phyloP scores from a whole-genome alignment of 2,113 vertebrate genomes.

The mouse (Mus musculus) region DNA sequence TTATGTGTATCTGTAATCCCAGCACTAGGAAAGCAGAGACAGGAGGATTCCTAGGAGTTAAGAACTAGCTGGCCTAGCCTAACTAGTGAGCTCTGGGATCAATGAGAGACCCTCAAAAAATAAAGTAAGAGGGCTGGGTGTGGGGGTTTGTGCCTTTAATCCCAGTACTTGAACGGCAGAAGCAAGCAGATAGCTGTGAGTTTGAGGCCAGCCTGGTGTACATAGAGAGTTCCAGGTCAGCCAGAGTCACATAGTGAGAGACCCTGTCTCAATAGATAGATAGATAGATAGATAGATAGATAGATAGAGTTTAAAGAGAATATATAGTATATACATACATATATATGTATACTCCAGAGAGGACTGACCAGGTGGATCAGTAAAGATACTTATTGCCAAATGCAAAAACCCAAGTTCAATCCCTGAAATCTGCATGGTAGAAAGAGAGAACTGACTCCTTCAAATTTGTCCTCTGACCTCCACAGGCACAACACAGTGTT shows the following conservation, averaged over 20 bases:
- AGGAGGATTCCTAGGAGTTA: not conserved
- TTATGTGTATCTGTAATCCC: not conserved
- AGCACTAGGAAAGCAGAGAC: not conserved
- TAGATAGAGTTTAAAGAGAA: too few species aligned
- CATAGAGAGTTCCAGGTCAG: not conserved
- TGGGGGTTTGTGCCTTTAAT: not conserved
- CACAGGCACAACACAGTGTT: too few species aligned
- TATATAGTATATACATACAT: too few species aligned
- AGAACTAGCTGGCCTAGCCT: not conserved
- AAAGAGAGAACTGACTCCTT: not conserved
- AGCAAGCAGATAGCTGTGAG: not conserved
- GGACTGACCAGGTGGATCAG: not conserved
- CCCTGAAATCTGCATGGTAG: not conserved
- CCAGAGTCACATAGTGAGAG: not conserved
- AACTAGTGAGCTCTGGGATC: not conserved
- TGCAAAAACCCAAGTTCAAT: not conserved
- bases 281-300: too few species aligned
- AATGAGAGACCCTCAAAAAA: not conserved
- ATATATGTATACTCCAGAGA: too few species aligned
- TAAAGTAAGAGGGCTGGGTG: not conserved
- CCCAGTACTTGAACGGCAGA: not conserved
- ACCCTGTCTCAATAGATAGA: not conserved
- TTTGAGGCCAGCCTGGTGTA: not conserved
- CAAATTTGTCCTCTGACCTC: not conserved
- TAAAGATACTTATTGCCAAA: not conserved